Evolutionary conservation across 2,888 invertebrate species (phyloP).

Genomic region (Epsilonema sp.): DNA sequence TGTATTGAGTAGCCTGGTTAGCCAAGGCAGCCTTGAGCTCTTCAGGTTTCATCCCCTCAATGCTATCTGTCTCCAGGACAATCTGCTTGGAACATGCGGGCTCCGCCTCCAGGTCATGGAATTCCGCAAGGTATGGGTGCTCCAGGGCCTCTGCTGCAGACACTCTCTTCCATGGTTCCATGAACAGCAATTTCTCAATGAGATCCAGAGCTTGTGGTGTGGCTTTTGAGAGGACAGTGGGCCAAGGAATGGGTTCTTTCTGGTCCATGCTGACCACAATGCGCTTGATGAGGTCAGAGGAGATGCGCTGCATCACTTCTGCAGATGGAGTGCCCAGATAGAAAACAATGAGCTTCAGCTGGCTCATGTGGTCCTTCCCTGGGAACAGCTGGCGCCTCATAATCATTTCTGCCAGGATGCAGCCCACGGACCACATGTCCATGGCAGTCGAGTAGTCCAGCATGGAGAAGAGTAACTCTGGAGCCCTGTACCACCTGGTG

Average conservation of each 20-base stretch:
- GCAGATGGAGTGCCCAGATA: conserved; percentile 32
- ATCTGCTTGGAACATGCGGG: conserved; percentile 22
- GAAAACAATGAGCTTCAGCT: conserved; percentile 33
- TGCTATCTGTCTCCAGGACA: conserved; percentile 19
- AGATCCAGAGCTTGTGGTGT: conserved; percentile 30
- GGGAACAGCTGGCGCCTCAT: conserved; percentile 36
- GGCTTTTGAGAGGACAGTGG: conserved; percentile 31
- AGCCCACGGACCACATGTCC: conserved; percentile 37
- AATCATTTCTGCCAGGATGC: conserved; percentile 37
- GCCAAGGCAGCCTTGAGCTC: conserved; percentile 15
- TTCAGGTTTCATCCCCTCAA: conserved; percentile 24
- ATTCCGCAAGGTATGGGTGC: conserved; percentile 33
- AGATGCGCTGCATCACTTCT: conserved; percentile 23
- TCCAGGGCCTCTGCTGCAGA: conserved; percentile 32
- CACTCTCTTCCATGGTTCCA: conserved; percentile 10
- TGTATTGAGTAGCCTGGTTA: no score
- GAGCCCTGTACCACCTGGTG: conserved; percentile 33
- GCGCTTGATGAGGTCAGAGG: conserved; percentile 28
- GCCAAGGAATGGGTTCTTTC: conserved; percentile 19
- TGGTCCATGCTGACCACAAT: conserved; percentile 26
- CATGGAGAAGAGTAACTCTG: conserved; percentile 34
- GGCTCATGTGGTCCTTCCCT: conserved; percentile 28
- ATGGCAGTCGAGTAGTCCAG: conserved; percentile 33
- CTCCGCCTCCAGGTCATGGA: conserved; percentile 34
- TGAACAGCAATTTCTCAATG: conserved; percentile 19